phyloP scores from a whole-genome alignment of 2,113 vertebrate genomes.

The Phalacrocorax carbo region DNA sequence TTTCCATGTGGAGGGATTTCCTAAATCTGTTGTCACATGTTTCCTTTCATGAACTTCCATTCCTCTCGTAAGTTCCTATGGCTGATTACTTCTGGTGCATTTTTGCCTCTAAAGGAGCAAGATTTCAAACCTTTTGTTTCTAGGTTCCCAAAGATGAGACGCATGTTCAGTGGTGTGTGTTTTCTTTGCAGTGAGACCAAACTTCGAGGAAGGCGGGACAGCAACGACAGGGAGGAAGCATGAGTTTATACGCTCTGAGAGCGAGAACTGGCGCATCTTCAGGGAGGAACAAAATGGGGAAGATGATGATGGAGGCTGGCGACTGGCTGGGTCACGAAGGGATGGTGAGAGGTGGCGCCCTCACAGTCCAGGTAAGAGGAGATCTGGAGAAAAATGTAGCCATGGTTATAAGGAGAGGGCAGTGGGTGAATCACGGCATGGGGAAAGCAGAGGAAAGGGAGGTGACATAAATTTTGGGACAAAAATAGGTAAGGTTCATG shows the following conservation, averaged over 20 bases:
- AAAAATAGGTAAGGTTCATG: neutral
- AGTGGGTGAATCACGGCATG: neutral
- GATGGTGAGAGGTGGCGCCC: slow-evolving; percentile 92
- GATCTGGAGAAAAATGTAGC: neutral
- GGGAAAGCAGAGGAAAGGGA: neutral
- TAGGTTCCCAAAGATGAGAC: neutral
- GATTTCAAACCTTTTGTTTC: neutral
- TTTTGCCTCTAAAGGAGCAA: neutral
- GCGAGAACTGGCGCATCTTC: slow-evolving; percentile 93
- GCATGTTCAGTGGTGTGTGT: neutral
- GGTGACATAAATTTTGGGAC: neutral
- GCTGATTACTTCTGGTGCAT: neutral
- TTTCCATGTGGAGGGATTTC: neutral
- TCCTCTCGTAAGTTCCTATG: neutral
- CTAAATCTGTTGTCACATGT: neutral
- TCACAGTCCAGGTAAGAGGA: slow-evolving; percentile 88
- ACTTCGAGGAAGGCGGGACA: slow-evolving; percentile 89
- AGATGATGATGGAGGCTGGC: slow-evolving; percentile 91
- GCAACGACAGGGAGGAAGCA: slow-evolving; percentile 83
- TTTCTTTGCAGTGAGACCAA: slow-evolving; percentile 84
- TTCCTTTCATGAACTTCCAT: neutral
- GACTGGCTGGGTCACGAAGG: slow-evolving; percentile 83
- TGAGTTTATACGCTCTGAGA: slow-evolving; percentile 95
- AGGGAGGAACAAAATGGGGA: slow-evolving; percentile 96
- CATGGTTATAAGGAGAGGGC: neutral